These are phyloP conservation scores for Aepyceros melampus DNA, from an alignment of 2,113 vertebrate species.

Conservation along the genomic window DNA sequence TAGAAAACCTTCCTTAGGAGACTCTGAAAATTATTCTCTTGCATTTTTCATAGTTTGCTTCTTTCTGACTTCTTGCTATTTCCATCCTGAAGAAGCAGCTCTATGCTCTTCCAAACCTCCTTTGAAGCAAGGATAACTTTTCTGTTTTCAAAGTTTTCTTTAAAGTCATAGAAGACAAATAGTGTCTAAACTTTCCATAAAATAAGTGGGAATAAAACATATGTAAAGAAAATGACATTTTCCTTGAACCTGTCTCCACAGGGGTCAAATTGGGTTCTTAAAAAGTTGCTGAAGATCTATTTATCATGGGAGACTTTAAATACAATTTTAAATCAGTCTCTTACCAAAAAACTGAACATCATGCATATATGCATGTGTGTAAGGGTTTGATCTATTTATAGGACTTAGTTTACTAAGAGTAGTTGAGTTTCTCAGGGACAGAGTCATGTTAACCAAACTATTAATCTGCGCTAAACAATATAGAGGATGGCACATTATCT, in stretches of 20 bases:
- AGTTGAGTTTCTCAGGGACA: background rate
- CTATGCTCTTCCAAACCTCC: background rate
- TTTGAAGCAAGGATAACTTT: slow-evolving; percentile 9
- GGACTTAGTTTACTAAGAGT: background rate
- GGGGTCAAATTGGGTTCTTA: background rate
- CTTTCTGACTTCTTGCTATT: background rate
- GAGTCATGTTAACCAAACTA: background rate
- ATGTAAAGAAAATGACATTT: background rate
- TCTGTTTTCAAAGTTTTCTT: background rate
- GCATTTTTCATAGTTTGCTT: background rate
- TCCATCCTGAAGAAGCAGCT: background rate
- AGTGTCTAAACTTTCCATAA: background rate
- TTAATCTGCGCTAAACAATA: background rate
- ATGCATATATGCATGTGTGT: background rate
- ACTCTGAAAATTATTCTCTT: background rate
- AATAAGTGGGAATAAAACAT: background rate
- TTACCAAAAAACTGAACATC: background rate
- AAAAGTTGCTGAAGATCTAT: background rate
- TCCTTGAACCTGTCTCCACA: background rate
- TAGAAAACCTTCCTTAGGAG: background rate
- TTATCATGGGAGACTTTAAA: background rate
- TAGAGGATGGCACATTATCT: background rate
- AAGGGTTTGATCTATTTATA: background rate
- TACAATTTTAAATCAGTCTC: background rate
- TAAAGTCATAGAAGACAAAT: background rate